Percentiles rank a stretch among this genome's conserved stretches.
These are phyloP conservation scores for Mythimna lalbum DNA, from an alignment of 2,888 invertebrate species.

Conservation along the genomic window DNA sequence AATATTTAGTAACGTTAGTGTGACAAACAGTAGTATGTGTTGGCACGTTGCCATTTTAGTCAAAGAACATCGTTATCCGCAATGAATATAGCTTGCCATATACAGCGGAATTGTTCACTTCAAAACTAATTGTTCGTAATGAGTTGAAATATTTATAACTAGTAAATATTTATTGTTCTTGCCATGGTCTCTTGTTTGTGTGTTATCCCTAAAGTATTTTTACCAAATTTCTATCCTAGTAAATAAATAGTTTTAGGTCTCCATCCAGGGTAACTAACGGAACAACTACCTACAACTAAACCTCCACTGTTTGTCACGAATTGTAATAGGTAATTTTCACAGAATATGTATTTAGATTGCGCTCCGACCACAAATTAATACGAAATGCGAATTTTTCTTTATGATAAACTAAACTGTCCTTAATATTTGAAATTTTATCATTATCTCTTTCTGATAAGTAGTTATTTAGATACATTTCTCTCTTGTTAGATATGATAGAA, in stretches of 20 bases:
- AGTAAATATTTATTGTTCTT: conserved; percentile 15
- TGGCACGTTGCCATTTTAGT: conserved; percentile 52
- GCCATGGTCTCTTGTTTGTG: not conserved
- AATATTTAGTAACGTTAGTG: conserved; percentile 22
- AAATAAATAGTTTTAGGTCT: too few species aligned
- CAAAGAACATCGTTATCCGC: conserved; percentile 36
- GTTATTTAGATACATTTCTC: not conserved
- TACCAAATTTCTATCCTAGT: not conserved
- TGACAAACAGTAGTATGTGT: conserved; percentile 30
- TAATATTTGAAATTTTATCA: not conserved
- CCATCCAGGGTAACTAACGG: too few species aligned
- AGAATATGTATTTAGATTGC: too few species aligned
- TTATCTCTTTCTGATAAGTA: not conserved
- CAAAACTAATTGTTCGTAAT: conserved; percentile 44
- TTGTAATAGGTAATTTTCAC: too few species aligned
- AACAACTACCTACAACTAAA: too few species aligned
- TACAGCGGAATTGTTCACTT: conserved; percentile 49
- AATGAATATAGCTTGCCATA: conserved; percentile 36
- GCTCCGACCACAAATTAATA: too few species aligned
- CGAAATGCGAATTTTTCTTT: not conserved
- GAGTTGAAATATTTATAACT: conserved; percentile 23
- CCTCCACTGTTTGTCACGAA: too few species aligned
- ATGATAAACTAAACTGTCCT: not conserved
- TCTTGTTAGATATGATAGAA: not conserved
- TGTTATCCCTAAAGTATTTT: not conserved